Base-by-base conservation (phyloP, 53 echinoderm and acorn worm genomes). In the Crossaster papposus region DNA sequence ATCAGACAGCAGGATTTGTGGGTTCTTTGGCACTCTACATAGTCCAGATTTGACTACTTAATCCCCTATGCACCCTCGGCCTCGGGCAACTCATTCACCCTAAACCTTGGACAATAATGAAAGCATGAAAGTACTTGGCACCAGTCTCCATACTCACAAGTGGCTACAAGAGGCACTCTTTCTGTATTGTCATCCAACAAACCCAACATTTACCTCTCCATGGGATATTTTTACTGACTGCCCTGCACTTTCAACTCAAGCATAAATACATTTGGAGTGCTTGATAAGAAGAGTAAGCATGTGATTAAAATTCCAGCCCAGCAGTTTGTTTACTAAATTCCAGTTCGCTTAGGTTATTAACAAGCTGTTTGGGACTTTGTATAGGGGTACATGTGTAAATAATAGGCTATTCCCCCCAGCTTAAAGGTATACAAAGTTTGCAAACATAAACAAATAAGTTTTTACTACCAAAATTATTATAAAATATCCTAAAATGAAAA, bases 131-230 rank as follows among this genome's bases (percentile, higher is more conserved):
- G 62, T 62, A 17, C 62, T 62, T 11, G 12, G 17, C 62, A 11
- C 62, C 3, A 11, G 18, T 62, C 79, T 30, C 71, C 31, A 6
- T 26, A 13, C 79, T 79, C 55, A n/a, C n/a, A 79, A 79, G 79
- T 79, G 79, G 53, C 54, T 51, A 51, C 79, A 79, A 79, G 79
- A 79, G 79, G 79, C 30, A n/a, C n/a, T n/a, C n/a, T 52, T 5
- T 44, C 44, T 51, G 79, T 79, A 79, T 79, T 79, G 79, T 79
- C 52, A 30, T 52, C 12, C 53, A 31, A 79, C 79, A 79, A 78
- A 18, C 62, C 15, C 62, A 62, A 9, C 8, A 11, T 20, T 62
- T 62, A 62, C 17, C 17, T 3, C 62, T 23, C 3, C 0, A 18
- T 23, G 62, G 4, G 0, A 17, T 11, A 18, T 18, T 9, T 62